Conservation (phyloP, 2,888 invertebrate genomes). For the Steinernema hermaphroditum region DNA sequence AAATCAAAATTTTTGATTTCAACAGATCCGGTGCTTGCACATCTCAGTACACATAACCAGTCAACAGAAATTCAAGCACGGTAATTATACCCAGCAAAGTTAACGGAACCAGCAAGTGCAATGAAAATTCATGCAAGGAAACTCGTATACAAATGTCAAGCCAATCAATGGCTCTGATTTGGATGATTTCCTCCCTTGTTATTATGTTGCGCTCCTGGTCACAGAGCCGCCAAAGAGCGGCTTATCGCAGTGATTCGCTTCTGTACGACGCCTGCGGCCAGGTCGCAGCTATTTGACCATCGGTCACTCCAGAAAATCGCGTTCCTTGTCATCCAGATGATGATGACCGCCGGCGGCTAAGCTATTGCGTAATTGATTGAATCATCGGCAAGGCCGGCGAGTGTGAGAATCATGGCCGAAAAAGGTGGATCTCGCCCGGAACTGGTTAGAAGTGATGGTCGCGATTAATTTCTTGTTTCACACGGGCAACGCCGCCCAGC, state of each 20-base stretch:
- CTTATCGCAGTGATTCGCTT: background rate
- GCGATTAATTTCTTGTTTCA: constrained; percentile 22
- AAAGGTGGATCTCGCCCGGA: constrained; percentile 25
- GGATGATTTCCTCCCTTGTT: background rate
- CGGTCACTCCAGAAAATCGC: too few relatives aligned
- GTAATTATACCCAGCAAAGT: too few relatives aligned
- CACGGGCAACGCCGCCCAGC: constrained; percentile 17
- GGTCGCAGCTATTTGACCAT: constrained; percentile 2
- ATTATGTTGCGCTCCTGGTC: background rate
- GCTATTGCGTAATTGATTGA: constrained; percentile 28
- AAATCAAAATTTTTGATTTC: too few relatives aligned
- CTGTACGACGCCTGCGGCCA: constrained; percentile 4
- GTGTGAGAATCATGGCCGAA: constrained; percentile 12
- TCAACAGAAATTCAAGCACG: too few relatives aligned
- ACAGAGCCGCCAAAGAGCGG: background rate
- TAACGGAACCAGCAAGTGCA: too few relatives aligned
- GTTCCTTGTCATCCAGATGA: too few relatives aligned
- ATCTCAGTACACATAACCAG: too few relatives aligned
- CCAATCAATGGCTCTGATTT: too few relatives aligned
- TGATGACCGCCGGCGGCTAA: constrained; percentile 29
- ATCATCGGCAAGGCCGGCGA: constrained; percentile 4
- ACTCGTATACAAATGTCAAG: too few relatives aligned
- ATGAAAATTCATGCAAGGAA: too few relatives aligned
- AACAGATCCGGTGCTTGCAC: too few relatives aligned
- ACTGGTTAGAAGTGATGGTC: constrained; percentile 16